Base-by-base conservation (phyloP, 1,140 invertebrate species). In the Megathymus violae region DNA sequence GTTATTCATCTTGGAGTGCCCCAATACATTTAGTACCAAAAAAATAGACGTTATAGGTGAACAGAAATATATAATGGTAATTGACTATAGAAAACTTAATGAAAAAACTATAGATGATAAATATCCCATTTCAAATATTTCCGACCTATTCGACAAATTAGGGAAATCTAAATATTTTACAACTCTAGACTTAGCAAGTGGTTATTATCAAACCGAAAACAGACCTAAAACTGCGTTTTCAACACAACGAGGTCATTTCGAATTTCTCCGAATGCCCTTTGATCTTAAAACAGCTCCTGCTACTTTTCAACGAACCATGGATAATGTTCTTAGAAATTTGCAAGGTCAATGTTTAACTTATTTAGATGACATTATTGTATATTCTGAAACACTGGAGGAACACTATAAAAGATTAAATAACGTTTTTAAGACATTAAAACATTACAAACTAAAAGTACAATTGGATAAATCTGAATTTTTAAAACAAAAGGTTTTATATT, bases 271-370 rank as follows among this genome's bases (percentile, higher is more conserved):
- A 16, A 61, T 68, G 48, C 54, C 66, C 0, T 72, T 65, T 44
- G 66, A 60, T 0, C 44, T 66, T 7, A 72, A 72, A 27, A 69
- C 66, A 19, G 63, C 62, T 11, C 66, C 66, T n/a, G 70, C 70
- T 0, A 72, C 56, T 9, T 69, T 72, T 11, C 66, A 69, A 25
- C 38, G 52, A 13, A 54, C 58, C 0, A 69, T 69, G 46, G 46
- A 69, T 7, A 69, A 54, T 17, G 56, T 72, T 9, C 22, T 70
- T 15, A 44, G 63, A n/a, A 7, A 62, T 17, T 63, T 65, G 7
- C 62, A 52, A 6, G 38, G 65, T 0, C 67, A 70, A 13, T 70
- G 67, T 7, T 41, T 64, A 36, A 50, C 64, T 5, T 69, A 69
- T 19, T 48, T 69, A 11, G 62, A 64, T 27, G 62, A 70, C 34